Base-by-base conservation (phyloP, 2,113 vertebrate species). In the Callocephalon fimbriatum region DNA sequence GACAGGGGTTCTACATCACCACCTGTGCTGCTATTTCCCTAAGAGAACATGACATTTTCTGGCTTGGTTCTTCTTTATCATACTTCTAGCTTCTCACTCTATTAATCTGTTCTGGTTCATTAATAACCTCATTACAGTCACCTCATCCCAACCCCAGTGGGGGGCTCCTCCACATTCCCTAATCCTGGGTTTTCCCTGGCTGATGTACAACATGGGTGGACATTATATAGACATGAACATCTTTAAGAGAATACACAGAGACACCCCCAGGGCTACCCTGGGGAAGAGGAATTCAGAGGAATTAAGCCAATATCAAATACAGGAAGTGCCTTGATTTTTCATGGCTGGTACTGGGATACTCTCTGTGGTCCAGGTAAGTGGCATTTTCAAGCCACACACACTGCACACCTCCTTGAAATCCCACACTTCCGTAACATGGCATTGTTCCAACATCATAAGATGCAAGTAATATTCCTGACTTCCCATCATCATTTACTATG, bases 221-320 rank as follows among this genome's bases (percentile, higher is more conserved):
- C 10, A 29, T 58, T 9, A 59, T 5, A 9, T 0, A 18, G 26
- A 63, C 31, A 50, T 2, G 1, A 25, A 14, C 6, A 4, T 7
- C 58, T 50, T 12, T 73, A 32, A 8, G 68, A 50, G 59, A 76
- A 73, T 0, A 17, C 37, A 15, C 29, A 11, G 78, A 12, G 25
- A 11, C 27, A 44, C 67, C 7, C 1, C 1, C 40, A 13, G n/a
- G n/a, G 7, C 25, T 26, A 21, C 62, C 48, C 0, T 1, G 4
- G 44, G 47, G 22, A 83, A 58, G 12, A 26, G 65, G 59, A 65
- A 78, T 77, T 38, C 31, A 1, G 2, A 78, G 61, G 50, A 71
- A 58, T 37, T 26, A 38, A 67, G 47, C 7, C 62, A 29, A 0
- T 7, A 9, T 32, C 23, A 40, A 40, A 12, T 2, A 47, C 31